A percentile compares a stretch with the other conserved stretches of the same genome.
Evolutionary conservation across 2,888 invertebrate species (phyloP).

Genomic region (Trachelus troglodyta): DNA sequence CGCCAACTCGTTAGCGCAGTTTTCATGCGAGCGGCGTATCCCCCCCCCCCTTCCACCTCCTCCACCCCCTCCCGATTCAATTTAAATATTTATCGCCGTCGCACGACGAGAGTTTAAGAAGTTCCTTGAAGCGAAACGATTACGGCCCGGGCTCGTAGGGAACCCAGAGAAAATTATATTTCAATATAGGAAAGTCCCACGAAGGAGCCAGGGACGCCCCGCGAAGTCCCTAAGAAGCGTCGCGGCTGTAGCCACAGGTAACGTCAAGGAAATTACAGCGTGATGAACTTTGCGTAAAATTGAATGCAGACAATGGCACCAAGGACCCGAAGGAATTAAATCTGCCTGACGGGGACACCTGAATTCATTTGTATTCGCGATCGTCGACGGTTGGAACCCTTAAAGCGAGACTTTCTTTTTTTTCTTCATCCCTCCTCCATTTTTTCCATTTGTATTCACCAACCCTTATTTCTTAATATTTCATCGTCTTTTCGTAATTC

Average conservation of each 20-base stretch:
- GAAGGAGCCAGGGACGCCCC: neutral
- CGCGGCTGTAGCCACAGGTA: neutral
- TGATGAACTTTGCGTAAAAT: neutral
- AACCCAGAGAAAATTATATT: neutral
- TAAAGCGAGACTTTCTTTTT: neutral
- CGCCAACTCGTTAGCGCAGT: slow-evolving; percentile 4
- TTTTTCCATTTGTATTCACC: neutral
- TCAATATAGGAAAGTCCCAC: neutral
- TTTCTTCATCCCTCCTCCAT: neutral
- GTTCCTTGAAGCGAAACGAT: neutral
- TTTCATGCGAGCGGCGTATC: neutral
- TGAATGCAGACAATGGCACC: neutral
- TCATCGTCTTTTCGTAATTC: neutral
- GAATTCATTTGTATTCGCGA: neutral
- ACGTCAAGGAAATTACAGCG: neutral
- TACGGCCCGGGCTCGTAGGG: neutral
- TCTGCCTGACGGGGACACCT: neutral
- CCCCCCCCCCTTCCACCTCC: too few species aligned
- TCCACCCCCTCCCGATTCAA: neutral
- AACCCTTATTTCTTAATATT: neutral
- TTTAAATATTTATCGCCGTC: neutral
- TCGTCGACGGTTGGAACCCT: neutral
- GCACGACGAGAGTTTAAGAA: slow-evolving; percentile 1
- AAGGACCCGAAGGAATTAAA: neutral
- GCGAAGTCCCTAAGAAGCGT: neutral